Evolutionary conservation across 2,113 vertebrate species (phyloP).

Genomic region (Oreocharis arfaki): DNA sequence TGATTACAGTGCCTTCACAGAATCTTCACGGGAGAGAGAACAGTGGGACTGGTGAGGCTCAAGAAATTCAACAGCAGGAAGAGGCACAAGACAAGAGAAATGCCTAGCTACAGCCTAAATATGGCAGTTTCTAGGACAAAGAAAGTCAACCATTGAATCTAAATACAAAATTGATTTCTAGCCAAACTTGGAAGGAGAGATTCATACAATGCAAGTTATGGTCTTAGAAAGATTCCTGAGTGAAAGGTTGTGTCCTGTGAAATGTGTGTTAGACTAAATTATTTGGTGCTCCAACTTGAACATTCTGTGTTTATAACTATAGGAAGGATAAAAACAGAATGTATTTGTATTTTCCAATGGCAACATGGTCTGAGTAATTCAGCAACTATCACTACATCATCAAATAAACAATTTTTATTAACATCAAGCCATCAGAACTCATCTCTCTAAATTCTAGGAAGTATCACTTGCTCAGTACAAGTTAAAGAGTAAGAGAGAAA

Average conservation of each 20-base stretch:
- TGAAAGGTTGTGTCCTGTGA: not conserved
- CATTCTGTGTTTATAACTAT: not conserved
- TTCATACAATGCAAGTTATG: not conserved
- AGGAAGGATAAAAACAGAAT: not conserved
- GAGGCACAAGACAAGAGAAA: not conserved
- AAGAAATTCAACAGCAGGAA: not conserved
- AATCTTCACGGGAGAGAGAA: not conserved
- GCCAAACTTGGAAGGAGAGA: not conserved
- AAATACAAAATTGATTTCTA: not conserved
- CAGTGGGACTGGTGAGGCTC: not conserved
- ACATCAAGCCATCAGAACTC: not conserved
- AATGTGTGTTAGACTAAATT: not conserved
- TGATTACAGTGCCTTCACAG: not conserved
- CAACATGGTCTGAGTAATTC: not conserved
- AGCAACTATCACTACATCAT: not conserved
- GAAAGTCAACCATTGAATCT: not conserved
- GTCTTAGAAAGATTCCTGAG: not conserved
- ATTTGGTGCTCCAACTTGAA: not conserved
- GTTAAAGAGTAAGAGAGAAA: not conserved
- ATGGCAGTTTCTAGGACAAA: not conserved
- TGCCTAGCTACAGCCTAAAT: not conserved
- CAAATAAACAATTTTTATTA: not conserved
- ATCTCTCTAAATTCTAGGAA: not conserved
- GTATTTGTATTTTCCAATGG: not conserved
- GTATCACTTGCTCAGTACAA: not conserved